Conservation (phyloP, 2,888 invertebrate species). For the Empis livida region DNA sequence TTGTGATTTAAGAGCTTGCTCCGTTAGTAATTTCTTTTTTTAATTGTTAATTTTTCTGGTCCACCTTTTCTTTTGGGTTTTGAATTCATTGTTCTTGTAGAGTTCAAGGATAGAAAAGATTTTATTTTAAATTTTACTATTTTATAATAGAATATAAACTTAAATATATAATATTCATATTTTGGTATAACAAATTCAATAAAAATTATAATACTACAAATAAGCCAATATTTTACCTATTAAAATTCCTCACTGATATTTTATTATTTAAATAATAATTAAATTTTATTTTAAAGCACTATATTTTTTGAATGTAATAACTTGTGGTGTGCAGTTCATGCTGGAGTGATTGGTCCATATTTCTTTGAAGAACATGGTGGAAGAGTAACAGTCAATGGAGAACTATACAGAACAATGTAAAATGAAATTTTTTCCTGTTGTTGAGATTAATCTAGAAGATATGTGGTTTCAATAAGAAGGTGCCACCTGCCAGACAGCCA, state of each 20-base stretch:
- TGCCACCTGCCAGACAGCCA: too few relatives aligned
- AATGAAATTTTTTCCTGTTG: too few relatives aligned
- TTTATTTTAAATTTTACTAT: neutral
- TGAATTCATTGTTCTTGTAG: conserved; percentile 1
- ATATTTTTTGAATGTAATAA: neutral
- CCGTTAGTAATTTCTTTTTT: conserved; percentile 1
- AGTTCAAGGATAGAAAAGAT: neutral
- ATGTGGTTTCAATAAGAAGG: too few relatives aligned
- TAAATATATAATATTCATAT: neutral
- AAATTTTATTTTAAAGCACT: neutral
- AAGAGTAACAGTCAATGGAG: too few relatives aligned
- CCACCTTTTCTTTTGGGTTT: conserved; percentile 4
- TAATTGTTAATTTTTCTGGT: conserved; percentile 3
- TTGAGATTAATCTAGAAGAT: too few relatives aligned
- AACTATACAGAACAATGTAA: too few relatives aligned
- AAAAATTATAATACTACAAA: neutral
- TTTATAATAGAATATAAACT: neutral
- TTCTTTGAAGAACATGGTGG: too few relatives aligned
- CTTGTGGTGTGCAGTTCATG: too few relatives aligned
- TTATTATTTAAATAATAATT: neutral
- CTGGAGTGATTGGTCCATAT: too few relatives aligned
- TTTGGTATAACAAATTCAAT: neutral
- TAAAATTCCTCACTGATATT: neutral
- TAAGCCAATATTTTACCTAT: neutral
- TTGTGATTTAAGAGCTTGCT: conserved; percentile 2